Evolutionary conservation across 2,113 vertebrate species (phyloP).

Genomic region (Plecturocebus donacophilus): DNA sequence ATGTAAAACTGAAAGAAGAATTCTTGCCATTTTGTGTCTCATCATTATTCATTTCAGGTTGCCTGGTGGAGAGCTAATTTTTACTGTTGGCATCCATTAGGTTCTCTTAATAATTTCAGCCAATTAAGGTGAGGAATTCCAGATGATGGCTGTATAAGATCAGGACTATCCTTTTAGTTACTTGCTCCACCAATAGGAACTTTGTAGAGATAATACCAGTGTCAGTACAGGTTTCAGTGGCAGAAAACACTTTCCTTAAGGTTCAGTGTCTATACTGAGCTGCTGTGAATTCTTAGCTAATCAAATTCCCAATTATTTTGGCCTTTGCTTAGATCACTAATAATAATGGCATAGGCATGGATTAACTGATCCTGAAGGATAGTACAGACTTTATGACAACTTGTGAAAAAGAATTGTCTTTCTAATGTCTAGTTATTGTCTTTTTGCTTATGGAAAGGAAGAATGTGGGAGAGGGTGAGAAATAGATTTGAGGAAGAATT

Average conservation of each 20-base stretch:
- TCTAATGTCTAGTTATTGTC: neutral
- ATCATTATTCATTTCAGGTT: neutral
- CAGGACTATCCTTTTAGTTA: neutral
- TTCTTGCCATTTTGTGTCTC: neutral
- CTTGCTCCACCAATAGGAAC: neutral
- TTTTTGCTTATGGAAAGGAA: neutral
- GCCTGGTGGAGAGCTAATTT: neutral
- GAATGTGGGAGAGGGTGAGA: neutral
- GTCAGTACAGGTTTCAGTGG: neutral
- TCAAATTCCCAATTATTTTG: neutral
- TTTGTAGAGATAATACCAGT: neutral
- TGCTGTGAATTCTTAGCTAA: neutral
- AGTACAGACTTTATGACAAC: neutral
- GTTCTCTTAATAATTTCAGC: neutral
- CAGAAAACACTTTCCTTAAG: neutral
- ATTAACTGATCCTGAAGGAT: neutral
- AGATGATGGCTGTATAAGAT: neutral
- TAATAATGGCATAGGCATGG: neutral
- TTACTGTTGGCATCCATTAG: neutral
- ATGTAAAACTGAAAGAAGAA: neutral
- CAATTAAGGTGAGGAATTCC: neutral
- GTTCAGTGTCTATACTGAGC: neutral
- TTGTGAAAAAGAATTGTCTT: neutral
- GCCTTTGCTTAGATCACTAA: neutral
- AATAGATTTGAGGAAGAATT: neutral